These are phyloP conservation scores for Kryptolebias ocellatus DNA, from an alignment of 2,797 vertebrate genomes.

Conservation along the genomic window DNA sequence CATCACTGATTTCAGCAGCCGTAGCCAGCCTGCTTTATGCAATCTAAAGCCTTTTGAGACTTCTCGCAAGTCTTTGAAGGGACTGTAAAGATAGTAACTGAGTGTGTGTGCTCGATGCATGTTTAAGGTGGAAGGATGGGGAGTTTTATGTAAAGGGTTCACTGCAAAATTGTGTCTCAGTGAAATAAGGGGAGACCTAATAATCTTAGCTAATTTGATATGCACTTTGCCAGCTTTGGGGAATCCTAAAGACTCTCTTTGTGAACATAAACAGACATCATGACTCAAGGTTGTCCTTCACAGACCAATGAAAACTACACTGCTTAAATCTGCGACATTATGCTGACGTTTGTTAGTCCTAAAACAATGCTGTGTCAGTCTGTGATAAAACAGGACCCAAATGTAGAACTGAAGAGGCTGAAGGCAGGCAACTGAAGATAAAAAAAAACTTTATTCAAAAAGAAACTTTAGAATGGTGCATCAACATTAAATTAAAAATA, in stretches of 20 bases:
- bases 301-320: conserved; percentile 20
- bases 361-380: not conserved
- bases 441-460: no score
- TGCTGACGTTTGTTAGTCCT: not conserved
- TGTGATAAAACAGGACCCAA: no score
- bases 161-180: conserved; percentile 18
- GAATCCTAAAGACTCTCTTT: conserved; percentile 23
- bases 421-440: no score
- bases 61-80: conserved; percentile 40
- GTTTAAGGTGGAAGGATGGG: rapidly evolving
- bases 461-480: no score
- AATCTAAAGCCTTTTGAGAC: conserved; percentile 46
- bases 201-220: conserved; percentile 54
- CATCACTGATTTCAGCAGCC: conserved; percentile 55
- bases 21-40: conserved; percentile 51
- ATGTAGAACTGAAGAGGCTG: no score
- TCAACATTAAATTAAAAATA: no score
- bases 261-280: conserved; percentile 7
- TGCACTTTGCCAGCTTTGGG: conserved; percentile 43
- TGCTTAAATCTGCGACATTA: not conserved
- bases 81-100: conserved; percentile 36
- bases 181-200: conserved; percentile 40
- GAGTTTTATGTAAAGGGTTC: conserved; percentile 1
- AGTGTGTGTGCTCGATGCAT: not conserved
- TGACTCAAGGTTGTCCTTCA: conserved; percentile 53